A percentile compares a stretch with the other conserved stretches of the same genome.
phyloP scores from a whole-genome alignment of 2,113 vertebrate species.

The Polypterus senegalus region DNA sequence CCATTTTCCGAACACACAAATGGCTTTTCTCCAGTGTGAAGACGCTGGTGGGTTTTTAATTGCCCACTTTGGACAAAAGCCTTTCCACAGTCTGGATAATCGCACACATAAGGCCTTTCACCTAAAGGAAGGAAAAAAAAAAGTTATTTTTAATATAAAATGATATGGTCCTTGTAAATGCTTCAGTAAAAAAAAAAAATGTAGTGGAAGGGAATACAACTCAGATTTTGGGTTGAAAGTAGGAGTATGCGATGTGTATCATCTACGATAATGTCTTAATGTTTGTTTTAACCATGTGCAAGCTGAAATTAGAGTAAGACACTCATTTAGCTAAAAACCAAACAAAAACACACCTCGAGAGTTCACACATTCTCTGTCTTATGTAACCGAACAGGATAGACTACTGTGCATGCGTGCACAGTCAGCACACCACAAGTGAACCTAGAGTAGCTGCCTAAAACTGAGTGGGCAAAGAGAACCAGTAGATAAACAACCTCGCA shows the following conservation, averaged over 20 bases:
- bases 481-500: no score
- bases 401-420: no score
- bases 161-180: neutral
- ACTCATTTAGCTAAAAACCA: no score
- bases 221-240: neutral
- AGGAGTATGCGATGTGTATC: neutral
- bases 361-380: no score
- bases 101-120: slow-evolving; percentile 90
- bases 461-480: no score
- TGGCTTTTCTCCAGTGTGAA: slow-evolving; percentile 95
- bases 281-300: neutral
- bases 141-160: slow-evolving; percentile 1
- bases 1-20: slow-evolving; percentile 95
- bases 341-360: no score
- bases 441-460: no score
- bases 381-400: no score
- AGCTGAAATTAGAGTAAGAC: no score
- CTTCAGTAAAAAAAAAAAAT: slow-evolving; percentile 7
- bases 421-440: no score
- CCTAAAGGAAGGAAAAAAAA: slow-evolving; percentile 41
- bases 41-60: slow-evolving; percentile 93
- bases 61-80: slow-evolving; percentile 97
- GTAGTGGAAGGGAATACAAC: neutral
- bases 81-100: slow-evolving; percentile 92
- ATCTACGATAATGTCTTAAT: neutral